Evolutionary conservation across 2,113 vertebrate genomes (phyloP).

Genomic region (Cyprinodon variegatus): DNA sequence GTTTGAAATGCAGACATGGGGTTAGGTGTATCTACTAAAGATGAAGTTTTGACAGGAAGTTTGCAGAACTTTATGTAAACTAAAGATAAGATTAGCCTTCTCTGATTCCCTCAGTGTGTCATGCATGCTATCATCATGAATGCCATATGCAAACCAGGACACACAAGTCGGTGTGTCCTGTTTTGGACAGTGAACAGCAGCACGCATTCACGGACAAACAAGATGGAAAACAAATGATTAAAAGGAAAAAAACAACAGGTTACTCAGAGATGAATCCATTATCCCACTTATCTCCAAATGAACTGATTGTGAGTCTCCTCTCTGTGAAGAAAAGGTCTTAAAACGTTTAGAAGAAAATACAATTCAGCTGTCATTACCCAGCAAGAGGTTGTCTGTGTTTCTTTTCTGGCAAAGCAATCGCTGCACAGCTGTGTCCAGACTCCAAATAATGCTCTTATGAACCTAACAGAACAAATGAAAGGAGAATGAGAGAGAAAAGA

Average conservation of each 20-base stretch:
- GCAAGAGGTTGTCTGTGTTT: constrained; percentile 79
- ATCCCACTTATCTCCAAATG: background rate
- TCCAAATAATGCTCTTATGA: constrained; percentile 83
- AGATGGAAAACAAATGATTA: background rate
- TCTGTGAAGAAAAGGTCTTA: background rate
- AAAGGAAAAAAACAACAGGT: constrained; percentile 2
- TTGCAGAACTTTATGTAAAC: constrained; percentile 1
- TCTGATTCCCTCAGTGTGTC: background rate
- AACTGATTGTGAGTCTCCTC: background rate
- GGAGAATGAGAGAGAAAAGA: background rate
- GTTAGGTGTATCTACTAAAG: constrained; percentile 35
- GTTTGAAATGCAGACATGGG: constrained; percentile 33
- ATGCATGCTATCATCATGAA: constrained; percentile 1
- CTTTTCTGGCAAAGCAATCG: constrained; percentile 82
- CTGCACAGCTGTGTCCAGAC: constrained; percentile 83
- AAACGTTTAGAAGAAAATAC: constrained; percentile 11
- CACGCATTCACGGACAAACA: background rate
- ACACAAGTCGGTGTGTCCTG: background rate
- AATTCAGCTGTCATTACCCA: constrained; percentile 78
- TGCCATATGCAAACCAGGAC: constrained; percentile 1
- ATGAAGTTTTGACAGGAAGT: constrained; percentile 27
- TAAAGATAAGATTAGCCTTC: constrained; percentile 3
- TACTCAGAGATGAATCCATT: background rate
- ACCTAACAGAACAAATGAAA: constrained; percentile 78
- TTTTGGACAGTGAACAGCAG: background rate